Evolutionary conservation across 1,140 invertebrate species (phyloP), one percentile per base, ranked within the genome.

Genomic region (Drosophila paulistorum): DNA sequence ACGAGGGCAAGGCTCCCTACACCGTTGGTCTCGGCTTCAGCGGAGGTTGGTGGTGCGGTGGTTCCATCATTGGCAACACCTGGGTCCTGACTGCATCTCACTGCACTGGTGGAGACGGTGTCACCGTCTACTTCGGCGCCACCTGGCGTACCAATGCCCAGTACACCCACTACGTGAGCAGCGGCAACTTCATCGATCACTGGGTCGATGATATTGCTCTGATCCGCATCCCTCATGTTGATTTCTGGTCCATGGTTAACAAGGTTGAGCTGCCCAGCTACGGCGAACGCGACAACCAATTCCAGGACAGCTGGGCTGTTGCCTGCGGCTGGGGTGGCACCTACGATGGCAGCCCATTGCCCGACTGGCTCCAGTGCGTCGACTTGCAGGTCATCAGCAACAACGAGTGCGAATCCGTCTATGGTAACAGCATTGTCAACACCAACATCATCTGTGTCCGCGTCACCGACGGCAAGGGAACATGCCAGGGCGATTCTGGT

Each of bases 61-160:
- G 81, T 95, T 93, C 93, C 23, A 77, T 95, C 54, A 93, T 95
- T 30, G 91, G 91, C 65, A 71, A 90, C 60, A 62, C 91, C 20
- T 94, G 71, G 93, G 85, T 94, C 3, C 71, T 95, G 26, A 93
- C 93, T 11, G 94, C 94, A 6, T 94, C 93, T 7, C 94, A 95
- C 73, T 95, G 94, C 74, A 45, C 41, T 58, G 77, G 66, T 6
- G 58, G 58, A 3, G 26, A 51, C 45, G 33, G 74, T 45, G 80
- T 67, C 1, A 77, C 68, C 30, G 54, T 77, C 39, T 75, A 78
- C 69, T 75, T 71, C 23, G 81, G 81, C 33, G 78, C 81, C 51
- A 81, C 75, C 33, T 64, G 58, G 35, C 74, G 81, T 14, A 78
- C 72, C 55, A 71, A 54, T 17, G 60, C 71, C 51, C 69, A 73